Percentiles rank a stretch among this genome's conserved stretches.
Evolutionary conservation across 2,113 vertebrate species (phyloP).

Genomic region (Vireo altiloquus): DNA sequence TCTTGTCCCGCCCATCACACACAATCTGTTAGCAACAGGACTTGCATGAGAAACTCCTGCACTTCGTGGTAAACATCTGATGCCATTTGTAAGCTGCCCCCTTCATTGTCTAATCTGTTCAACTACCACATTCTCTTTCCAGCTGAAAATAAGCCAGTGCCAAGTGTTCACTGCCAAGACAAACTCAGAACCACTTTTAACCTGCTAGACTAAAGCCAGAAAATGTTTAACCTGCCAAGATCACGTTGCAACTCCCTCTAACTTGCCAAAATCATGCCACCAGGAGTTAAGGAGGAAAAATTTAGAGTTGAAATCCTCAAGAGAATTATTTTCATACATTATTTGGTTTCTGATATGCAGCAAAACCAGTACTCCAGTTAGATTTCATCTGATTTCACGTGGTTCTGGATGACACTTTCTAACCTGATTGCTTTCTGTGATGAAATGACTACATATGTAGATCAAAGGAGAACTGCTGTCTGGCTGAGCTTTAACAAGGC

Average conservation of each 20-base stretch:
- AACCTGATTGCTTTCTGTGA: not conserved
- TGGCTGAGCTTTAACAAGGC: not conserved
- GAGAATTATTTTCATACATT: not conserved
- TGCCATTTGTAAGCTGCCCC: not conserved
- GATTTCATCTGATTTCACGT: not conserved
- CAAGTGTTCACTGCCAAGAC: not conserved
- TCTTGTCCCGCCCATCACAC: not conserved
- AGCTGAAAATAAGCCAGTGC: slow-evolving; percentile 23
- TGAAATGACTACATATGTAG: not conserved
- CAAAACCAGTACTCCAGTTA: not conserved
- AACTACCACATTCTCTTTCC: not conserved
- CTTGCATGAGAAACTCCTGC: not conserved
- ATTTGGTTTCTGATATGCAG: not conserved
- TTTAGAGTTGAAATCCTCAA: not conserved
- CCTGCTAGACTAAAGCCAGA: slow-evolving; percentile 12
- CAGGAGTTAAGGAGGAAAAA: not conserved
- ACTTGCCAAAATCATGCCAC: slow-evolving; percentile 10
- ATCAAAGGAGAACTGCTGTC: not conserved
- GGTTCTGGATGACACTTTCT: not conserved
- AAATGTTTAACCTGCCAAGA: slow-evolving; percentile 21
- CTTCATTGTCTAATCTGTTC: slow-evolving; percentile 20
- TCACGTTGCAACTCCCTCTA: not conserved
- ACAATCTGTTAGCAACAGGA: not conserved
- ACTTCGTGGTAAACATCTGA: not conserved
- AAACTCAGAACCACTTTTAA: slow-evolving; percentile 28